Conservation (phyloP, 2,888 invertebrate species). For the Eupithecia subumbrata region DNA sequence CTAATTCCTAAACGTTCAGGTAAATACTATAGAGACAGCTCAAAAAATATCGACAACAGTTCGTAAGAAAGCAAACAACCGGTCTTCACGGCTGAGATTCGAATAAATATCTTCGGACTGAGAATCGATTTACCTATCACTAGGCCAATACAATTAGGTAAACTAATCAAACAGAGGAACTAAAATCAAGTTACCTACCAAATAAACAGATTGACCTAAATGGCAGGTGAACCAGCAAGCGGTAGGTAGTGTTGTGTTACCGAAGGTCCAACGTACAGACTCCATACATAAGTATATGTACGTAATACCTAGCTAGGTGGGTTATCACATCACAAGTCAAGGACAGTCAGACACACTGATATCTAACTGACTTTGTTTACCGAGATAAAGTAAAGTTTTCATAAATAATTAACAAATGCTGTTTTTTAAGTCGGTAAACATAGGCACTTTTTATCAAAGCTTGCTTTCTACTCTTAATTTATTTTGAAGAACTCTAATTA, state of each 20-base stretch:
- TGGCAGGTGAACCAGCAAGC: not conserved
- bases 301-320: not conserved
- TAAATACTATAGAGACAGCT: not conserved
- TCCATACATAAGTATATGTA: not conserved
- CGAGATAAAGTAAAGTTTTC: not conserved
- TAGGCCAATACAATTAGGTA: not conserved
- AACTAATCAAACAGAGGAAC: not conserved
- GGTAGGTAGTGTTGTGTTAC: not conserved
- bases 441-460: not conserved
- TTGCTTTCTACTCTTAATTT: not conserved
- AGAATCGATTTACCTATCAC: not conserved
- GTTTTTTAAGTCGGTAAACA: not conserved
- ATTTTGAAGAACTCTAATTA: not conserved
- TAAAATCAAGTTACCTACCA: not conserved
- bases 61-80: not conserved
- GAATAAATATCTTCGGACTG: not conserved
- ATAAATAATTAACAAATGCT: not conserved
- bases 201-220: not conserved
- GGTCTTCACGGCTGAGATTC: not conserved
- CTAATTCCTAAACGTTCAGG: not conserved
- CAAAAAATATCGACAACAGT: not conserved
- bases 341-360: not conserved
- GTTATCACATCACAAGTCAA: not conserved
- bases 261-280: not conserved
- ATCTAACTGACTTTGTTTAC: not conserved